Evolutionary conservation across 2,113 vertebrate genomes (phyloP), one percentile per base, ranked within the genome.

Genomic region (Cheilinus undulatus): DNA sequence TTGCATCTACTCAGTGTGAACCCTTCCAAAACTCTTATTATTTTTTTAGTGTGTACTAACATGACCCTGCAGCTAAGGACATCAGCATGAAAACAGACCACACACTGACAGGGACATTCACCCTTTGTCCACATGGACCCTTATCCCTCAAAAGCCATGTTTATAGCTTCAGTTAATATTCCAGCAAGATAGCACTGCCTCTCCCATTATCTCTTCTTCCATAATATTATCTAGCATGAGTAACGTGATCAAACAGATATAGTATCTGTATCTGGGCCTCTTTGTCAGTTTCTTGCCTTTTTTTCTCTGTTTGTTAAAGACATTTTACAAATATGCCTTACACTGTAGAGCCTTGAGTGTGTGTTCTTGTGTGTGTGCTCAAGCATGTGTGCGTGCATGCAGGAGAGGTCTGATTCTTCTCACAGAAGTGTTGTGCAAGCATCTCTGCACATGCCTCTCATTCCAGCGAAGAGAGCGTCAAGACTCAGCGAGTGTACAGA

Each of bases 41-140:
- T 59, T 82, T 86, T 78, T 23, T 60, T n/a, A 49, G 45, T 45
- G 53, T 81, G 76, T 26, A 30, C 30, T 26, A 58, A 61, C 50
- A 60, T 74, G 62, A 88, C 82, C 76, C 74, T 36, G 8, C 52
- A 79, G 76, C 70, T 69, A 64, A 85, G 82, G 89, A 90, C 91
- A 84, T 73, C 15, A 64, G 68, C 50, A 38, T 68, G 57, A 73
- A 83, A 86, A 78, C 66, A 79, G 76, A 88, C 75, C 86, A 84
- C 83, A 88, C 80, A 86, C 84, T 84, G 71, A 84, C 81, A 74
- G 53, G 80, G 82, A 83, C 82, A 66, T 85, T 89, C 83, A 87
- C 81, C 80, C 82, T 78, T 79, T 75, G 75, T 86, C 82, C 82
- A 88, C 72, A 85, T 83, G 63, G 52, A 70, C 36, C 28, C 70